Percentiles rank a stretch among this genome's conserved stretches.
Evolutionary conservation across 2,113 vertebrate species (phyloP).

Genomic region (Petaurus breviceps): DNA sequence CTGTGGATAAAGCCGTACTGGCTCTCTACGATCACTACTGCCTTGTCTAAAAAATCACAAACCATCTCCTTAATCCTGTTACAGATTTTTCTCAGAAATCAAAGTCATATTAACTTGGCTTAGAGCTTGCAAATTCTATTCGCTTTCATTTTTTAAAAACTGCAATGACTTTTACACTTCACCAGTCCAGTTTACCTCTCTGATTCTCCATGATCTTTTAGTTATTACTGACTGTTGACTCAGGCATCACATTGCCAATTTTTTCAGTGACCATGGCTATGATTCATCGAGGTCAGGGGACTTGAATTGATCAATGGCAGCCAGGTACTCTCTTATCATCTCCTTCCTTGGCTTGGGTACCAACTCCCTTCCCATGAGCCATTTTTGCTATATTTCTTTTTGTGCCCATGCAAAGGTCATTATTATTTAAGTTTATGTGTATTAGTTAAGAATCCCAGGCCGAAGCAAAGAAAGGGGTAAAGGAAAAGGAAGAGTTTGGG

Average conservation of each 20-base stretch:
- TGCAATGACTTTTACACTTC: background rate
- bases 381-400: no score
- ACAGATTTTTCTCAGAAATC: background rate
- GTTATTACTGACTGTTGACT: no score
- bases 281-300: no score
- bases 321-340: no score
- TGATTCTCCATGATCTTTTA: background rate
- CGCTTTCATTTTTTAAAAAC: background rate
- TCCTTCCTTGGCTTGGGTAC: no score
- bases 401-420: no score
- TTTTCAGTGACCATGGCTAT: no score
- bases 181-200: background rate
- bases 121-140: background rate
- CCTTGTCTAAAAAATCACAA: background rate
- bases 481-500: background rate
- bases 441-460: no score
- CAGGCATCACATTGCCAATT: no score
- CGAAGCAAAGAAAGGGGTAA: background rate
- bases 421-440: no score
- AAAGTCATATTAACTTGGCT: background rate
- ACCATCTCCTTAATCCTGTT: background rate
- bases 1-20: background rate
- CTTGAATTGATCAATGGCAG: no score
- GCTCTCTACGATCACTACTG: background rate
- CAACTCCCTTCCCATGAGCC: no score